Conservation (phyloP, 2,113 vertebrate genomes). For the Apodemus sylvaticus region DNA sequence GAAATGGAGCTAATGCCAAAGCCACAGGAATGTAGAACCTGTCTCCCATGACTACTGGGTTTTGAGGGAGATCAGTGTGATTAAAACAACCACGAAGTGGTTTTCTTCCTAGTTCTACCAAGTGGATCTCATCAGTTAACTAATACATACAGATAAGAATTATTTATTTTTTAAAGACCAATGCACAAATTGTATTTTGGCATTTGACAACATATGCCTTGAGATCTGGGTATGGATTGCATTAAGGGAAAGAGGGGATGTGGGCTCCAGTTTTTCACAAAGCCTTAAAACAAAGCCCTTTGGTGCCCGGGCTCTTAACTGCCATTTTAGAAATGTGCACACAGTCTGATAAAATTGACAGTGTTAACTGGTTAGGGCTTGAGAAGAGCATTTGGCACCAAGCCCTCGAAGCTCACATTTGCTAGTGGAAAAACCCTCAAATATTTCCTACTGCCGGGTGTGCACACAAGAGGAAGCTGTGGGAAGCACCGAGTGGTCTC, state of each 20-base stretch:
- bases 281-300: background rate
- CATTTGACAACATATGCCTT: background rate
- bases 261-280: constrained; percentile 4
- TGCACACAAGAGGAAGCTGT: constrained; percentile 40
- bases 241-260: background rate
- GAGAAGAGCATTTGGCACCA: constrained; percentile 18
- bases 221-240: background rate
- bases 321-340: background rate
- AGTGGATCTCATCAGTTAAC: background rate
- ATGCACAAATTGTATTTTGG: constrained; percentile 31
- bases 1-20: background rate
- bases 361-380: background rate
- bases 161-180: background rate
- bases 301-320: background rate
- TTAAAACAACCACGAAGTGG: background rate
- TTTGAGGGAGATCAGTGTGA: background rate
- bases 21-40: background rate
- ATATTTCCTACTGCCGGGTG: constrained; percentile 20
- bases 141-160: constrained; percentile 41
- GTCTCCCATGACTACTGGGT: background rate
- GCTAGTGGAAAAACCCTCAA: constrained; percentile 55
- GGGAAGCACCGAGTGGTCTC: background rate
- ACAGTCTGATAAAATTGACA: background rate
- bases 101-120: constrained; percentile 42
- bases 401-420: background rate